A percentile compares a stretch with the other conserved stretches of the same genome.
Evolutionary conservation across 2,797 vertebrate species (phyloP).

Genomic region (Florisuga fusca): DNA sequence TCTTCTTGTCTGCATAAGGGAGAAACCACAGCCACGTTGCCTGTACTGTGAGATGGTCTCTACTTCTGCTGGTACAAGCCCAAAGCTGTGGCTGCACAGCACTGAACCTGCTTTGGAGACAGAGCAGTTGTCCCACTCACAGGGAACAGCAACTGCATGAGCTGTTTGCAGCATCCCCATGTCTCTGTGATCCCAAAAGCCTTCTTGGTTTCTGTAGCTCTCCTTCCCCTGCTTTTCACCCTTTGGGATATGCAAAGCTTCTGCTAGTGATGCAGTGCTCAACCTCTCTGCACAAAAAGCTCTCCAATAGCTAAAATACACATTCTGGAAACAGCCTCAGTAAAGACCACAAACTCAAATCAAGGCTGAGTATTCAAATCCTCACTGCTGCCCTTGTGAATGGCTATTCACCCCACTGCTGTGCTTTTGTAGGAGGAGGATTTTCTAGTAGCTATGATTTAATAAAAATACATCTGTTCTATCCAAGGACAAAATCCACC

Average conservation of each 20-base stretch:
- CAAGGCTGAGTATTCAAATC: neutral
- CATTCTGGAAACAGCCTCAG: neutral
- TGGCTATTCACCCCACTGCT: neutral
- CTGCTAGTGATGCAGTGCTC: neutral
- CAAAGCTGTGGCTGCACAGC: neutral
- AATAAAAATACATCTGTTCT: neutral
- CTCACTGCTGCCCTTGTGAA: neutral
- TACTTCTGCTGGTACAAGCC: neutral
- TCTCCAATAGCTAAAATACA: neutral
- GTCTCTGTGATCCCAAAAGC: neutral
- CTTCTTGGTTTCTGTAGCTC: neutral
- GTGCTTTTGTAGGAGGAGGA: neutral
- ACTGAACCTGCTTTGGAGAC: accelerated
- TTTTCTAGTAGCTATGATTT: neutral
- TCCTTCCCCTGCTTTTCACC: neutral
- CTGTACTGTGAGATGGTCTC: accelerated
- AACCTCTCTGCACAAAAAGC: neutral
- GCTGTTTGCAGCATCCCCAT: neutral
- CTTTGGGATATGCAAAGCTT: neutral
- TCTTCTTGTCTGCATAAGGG: neutral
- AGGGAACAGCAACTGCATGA: neutral
- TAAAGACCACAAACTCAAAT: neutral
- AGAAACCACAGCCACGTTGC: neutral
- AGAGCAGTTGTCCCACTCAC: accelerated
- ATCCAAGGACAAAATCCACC: neutral